Evolutionary conservation across 2,113 vertebrate genomes (phyloP), one percentile per base, ranked within the genome.

Genomic region (Oryzias curvinotus): DNA sequence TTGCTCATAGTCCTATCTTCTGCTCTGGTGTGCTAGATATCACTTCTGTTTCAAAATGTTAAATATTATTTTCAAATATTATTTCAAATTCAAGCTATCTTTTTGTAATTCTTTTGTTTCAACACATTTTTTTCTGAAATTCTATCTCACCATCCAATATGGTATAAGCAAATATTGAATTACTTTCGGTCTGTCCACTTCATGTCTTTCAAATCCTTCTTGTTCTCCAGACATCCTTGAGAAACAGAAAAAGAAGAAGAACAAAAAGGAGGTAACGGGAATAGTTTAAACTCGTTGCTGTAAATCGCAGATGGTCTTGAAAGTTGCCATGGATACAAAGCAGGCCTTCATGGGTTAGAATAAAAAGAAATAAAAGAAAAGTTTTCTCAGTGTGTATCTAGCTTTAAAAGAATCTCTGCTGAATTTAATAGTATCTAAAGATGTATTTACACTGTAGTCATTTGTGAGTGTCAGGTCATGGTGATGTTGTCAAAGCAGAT

Each of bases 281-380:
- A 69, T 58, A 70, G 84, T 66, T 82, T 80, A 44, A 73, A 73
- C 59, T 83, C 47, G 64, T 66, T 63, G 70, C 63, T 70, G 65
- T 73, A 72, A 79, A 71, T 70, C 65, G 73, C 68, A 62, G 56
- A 55, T 45, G 53, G 71, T 87, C 58, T 71, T 82, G 41, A 78
- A 83, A 55, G 85, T 90, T 85, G 60, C 86, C 68, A 87, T 86
- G 83, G 83, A 83, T 76, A 84, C 71, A 71, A 75, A 77, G 51
- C 59, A 52, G 57, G 62, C 46, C 60, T 75, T 62, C 78, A 75
- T 71, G 28, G 48, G 61, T 51, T 19, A 60, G 45, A 75, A 26
- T 43, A 55, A 70, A 62, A 51, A 52, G 71, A 64, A 4, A 18
- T 1, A 48, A 3, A 48, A 7, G 1, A 18, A 48, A 18, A 18